A percentile compares a stretch with the other conserved stretches of the same genome.
Evolutionary conservation across 2,888 invertebrate genomes (phyloP).

Genomic region (Diploptera punctata): DNA sequence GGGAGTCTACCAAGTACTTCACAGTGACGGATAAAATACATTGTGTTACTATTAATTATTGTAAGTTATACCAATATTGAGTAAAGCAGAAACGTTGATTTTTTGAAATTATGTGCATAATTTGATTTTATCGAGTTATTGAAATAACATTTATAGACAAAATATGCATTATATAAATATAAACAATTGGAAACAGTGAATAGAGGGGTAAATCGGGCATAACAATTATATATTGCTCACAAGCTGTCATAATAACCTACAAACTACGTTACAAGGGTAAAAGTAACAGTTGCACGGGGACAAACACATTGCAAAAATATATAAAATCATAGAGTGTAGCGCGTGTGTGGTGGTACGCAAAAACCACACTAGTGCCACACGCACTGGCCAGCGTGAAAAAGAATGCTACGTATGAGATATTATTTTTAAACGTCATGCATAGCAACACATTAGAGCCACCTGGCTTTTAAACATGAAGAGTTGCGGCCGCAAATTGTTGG

Average conservation of each 20-base stretch:
- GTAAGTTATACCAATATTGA: no score
- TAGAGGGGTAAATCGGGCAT: no score
- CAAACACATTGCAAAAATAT: neutral
- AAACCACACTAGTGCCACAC: neutral
- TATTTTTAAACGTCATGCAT: slow-evolving; percentile 15
- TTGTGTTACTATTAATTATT: no score
- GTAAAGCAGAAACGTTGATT: no score
- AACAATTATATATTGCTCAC: neutral
- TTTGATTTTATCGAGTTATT: no score
- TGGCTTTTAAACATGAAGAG: slow-evolving; percentile 5
- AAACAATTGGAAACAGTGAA: no score
- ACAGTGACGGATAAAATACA: no score
- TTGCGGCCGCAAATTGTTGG: slow-evolving; percentile 26
- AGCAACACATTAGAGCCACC: slow-evolving; percentile 26
- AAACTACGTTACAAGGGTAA: neutral
- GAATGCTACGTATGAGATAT: slow-evolving; percentile 24
- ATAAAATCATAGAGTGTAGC: neutral
- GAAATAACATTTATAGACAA: no score
- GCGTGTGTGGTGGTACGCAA: slow-evolving; percentile 20
- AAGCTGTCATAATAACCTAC: slow-evolving; percentile 13
- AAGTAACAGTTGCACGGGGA: neutral
- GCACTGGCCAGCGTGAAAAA: neutral
- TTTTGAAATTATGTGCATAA: no score
- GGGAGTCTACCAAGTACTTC: no score
- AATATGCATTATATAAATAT: no score